phyloP scores from a whole-genome alignment of 2,113 vertebrate genomes.

The Uria lomvia region DNA sequence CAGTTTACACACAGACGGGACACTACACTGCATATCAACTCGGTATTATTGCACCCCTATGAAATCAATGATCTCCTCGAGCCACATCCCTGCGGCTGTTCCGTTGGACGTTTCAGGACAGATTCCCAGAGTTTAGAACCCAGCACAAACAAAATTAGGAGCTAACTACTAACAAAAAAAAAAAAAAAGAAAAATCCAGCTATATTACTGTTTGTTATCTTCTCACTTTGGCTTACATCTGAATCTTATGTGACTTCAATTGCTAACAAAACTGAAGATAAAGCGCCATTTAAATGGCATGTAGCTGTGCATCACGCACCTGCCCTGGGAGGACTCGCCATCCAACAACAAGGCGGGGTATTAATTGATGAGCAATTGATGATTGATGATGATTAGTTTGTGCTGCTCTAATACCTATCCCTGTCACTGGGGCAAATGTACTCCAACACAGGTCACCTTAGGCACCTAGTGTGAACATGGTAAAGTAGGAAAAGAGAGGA shows the following conservation, averaged over 20 bases:
- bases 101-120: neutral
- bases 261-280: neutral
- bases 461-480: neutral
- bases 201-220: neutral
- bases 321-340: neutral
- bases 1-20: neutral
- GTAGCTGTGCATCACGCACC: neutral
- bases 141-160: neutral
- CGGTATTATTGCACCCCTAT: neutral
- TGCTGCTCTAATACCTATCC: neutral
- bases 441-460: neutral
- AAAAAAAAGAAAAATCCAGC: neutral
- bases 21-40: neutral
- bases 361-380: neutral
- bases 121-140: neutral
- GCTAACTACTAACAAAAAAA: neutral
- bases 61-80: neutral
- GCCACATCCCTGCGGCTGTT: neutral
- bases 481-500: neutral
- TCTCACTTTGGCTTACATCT: neutral
- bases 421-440: neutral
- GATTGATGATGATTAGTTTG: no score
- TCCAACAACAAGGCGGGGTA: neutral
- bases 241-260: neutral
- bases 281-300: neutral